Base-by-base conservation (phyloP, 2,797 vertebrate species). In the Anisognathus igniventris region DNA sequence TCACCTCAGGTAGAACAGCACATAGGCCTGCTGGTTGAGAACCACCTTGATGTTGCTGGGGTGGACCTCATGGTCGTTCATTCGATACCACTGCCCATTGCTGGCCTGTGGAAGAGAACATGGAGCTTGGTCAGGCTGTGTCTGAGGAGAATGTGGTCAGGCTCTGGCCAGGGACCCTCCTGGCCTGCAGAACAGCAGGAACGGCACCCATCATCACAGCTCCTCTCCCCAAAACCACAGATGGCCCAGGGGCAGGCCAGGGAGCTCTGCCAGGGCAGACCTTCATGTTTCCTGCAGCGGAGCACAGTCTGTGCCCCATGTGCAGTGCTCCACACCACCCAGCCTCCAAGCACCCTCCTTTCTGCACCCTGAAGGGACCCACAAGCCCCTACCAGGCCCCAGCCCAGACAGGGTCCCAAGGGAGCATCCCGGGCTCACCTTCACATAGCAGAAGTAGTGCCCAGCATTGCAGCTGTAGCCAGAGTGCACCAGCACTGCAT, bases 11-110 rank as follows among this genome's bases (percentile, higher is more conserved):
- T 99, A 99, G 97, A 99, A 99, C 50, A 99, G 98, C 79, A 99
- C 97, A 1, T 99, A 99, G 33, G 99, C 99, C 97, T 99, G 99
- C 97, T 99, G 99, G 97, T 99, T 99, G 93, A 99, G 98, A 30
- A 99, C 99, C 75, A 99, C 99, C 96, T 99, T 99, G 97, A 99
- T 98, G 94, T 99, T 99, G 97, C 99, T 99, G 53, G 97, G 97
- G 70, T 99, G 98, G 77, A 99, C 99, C 96, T 98, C 96, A 1
- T 99, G 98, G 94, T 99, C 99, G 0, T 99, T 99, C 99, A 99
- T 99, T 95, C 99, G 99, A 95, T 99, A 99, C 99, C 99, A 99
- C 95, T 99, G 99, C 30, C 99, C 99, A 1, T 98, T 99, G 97
- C 99, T 99, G 23, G 99, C 99, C 99, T 99, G 86, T 1, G 8